phyloP scores from a whole-genome alignment of 2,113 vertebrate genomes.

The Hepsetus odoe region DNA sequence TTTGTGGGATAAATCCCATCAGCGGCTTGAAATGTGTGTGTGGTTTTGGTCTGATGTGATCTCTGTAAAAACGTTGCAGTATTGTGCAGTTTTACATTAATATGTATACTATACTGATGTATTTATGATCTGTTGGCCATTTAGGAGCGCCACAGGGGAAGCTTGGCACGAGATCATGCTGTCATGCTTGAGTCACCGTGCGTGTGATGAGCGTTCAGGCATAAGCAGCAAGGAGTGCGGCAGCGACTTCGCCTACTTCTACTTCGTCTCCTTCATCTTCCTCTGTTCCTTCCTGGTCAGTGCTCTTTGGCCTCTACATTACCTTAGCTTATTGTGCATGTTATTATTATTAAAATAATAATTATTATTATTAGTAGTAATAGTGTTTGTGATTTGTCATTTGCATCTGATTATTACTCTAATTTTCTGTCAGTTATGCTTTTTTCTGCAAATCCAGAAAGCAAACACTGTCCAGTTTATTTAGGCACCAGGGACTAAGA shows the following conservation, averaged over 20 bases:
- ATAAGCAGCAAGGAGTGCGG: slow-evolving; percentile 84
- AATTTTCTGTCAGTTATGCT: not conserved
- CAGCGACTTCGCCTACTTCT: slow-evolving; percentile 96
- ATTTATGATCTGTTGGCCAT: slow-evolving; percentile 3
- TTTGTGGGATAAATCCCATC: no score
- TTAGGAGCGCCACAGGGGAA: slow-evolving; percentile 93
- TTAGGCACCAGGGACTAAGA: not conserved
- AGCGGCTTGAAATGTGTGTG: no score
- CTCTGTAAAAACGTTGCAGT: not conserved
- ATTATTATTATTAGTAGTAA: no score
- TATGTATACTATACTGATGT: not conserved
- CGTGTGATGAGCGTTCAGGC: slow-evolving; percentile 81
- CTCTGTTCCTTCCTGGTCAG: slow-evolving; percentile 97
- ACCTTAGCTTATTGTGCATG: no score
- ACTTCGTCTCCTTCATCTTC: slow-evolving; percentile 98
- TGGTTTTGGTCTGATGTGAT: not conserved
- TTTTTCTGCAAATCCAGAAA: no score
- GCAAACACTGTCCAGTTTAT: no score
- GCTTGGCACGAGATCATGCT: slow-evolving; percentile 98
- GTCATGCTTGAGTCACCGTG: slow-evolving; percentile 83
- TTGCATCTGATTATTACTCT: slow-evolving; percentile 2
- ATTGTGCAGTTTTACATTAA: not conserved
- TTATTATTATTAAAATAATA: no score
- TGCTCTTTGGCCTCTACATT: slow-evolving; percentile 33
- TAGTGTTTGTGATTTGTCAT: no score